These are phyloP conservation scores for Saturnia japonica DNA, from an alignment of 2,888 invertebrate genomes.

Conservation along the genomic window DNA sequence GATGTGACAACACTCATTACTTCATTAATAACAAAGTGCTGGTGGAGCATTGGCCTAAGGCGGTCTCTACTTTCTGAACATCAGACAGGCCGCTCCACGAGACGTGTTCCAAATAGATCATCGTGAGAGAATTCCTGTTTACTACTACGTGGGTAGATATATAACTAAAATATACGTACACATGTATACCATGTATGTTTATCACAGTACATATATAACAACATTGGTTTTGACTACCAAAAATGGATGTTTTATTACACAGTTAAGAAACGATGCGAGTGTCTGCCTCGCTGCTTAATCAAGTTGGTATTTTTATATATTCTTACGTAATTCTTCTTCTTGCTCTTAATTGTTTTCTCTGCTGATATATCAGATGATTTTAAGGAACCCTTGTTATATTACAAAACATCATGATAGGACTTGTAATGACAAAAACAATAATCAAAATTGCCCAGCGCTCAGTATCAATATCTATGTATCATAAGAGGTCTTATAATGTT, in stretches of 20 bases:
- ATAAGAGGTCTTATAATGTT: no score
- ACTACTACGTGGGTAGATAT: constrained; percentile 15
- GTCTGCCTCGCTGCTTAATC: neutral
- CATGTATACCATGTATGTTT: no score
- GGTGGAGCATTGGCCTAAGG: constrained; percentile 22
- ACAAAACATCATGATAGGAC: no score
- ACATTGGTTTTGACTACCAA: constrained; percentile 11
- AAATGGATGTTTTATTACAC: constrained; percentile 3
- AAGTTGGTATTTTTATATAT: neutral
- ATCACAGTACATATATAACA: no score
- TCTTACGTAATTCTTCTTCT: neutral
- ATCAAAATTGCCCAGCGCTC: no score
- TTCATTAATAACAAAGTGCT: constrained; percentile 10
- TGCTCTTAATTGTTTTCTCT: neutral
- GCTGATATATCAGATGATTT: no score
- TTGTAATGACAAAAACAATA: no score
- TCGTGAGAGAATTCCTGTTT: constrained; percentile 34
- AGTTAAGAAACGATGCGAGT: neutral
- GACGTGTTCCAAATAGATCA: constrained; percentile 42
- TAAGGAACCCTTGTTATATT: neutral
- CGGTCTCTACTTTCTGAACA: constrained; percentile 33
- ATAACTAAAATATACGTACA: neutral
- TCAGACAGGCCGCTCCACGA: constrained; percentile 38
- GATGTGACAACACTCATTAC: neutral
- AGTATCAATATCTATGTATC: no score